These are phyloP conservation scores for Mylabris phalerata DNA, from an alignment of 1,140 invertebrate species.

Conservation along the genomic window DNA sequence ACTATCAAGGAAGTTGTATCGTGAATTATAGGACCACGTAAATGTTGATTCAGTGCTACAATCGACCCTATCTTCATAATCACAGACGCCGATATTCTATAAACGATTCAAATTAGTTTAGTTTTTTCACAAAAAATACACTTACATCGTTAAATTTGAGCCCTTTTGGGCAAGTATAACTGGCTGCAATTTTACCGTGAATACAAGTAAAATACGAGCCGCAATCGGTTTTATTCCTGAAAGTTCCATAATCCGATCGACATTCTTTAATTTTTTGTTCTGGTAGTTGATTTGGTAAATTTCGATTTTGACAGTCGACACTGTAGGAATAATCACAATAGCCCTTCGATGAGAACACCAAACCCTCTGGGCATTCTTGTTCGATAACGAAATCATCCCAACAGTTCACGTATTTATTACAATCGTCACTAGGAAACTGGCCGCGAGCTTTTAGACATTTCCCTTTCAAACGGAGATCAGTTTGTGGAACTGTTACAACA, in stretches of 20 bases:
- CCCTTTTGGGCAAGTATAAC: constrained; percentile 19
- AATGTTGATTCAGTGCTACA: constrained; percentile 3
- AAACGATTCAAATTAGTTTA: neutral
- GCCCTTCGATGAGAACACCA: constrained; percentile 52
- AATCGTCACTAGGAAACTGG: constrained; percentile 56
- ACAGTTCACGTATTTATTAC: constrained; percentile 61
- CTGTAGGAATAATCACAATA: constrained; percentile 59
- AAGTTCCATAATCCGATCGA: constrained; percentile 17
- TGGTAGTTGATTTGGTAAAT: neutral
- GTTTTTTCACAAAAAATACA: neutral
- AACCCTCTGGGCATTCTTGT: constrained; percentile 56
- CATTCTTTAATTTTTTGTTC: constrained; percentile 4
- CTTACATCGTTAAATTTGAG: constrained; percentile 24
- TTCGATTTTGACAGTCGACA: constrained; percentile 48
- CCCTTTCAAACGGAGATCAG: constrained; percentile 42
- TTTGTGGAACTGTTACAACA: constrained; percentile 11
- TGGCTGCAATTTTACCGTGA: constrained; percentile 18
- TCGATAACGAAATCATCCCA: constrained; percentile 62
- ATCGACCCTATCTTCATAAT: constrained; percentile 6
- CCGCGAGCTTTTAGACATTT: constrained; percentile 41
- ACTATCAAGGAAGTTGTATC: constrained; percentile 7
- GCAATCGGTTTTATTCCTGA: constrained; percentile 13
- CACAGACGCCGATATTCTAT: constrained; percentile 9
- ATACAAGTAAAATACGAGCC: constrained; percentile 18
- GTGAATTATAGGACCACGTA: constrained; percentile 1